Conservation (phyloP, 2,797 vertebrate genomes). For the Cynopterus sphinx region DNA sequence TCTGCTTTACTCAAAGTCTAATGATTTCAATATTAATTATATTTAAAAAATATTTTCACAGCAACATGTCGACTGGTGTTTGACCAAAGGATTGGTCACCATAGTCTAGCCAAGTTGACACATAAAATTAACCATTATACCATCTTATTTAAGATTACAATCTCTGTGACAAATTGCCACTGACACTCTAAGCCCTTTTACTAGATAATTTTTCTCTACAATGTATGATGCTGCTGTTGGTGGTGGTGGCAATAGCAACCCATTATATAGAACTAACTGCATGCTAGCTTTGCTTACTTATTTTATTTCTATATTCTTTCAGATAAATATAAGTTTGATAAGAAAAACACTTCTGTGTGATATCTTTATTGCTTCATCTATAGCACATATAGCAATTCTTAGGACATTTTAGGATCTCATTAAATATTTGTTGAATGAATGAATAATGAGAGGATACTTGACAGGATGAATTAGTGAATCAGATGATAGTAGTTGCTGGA, state of each 20-base stretch:
- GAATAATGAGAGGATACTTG: neutral
- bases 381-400: neutral
- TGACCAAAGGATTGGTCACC: too few species aligned
- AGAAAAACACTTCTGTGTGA: neutral
- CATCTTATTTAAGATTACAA: neutral
- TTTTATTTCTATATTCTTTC: neutral
- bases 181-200: neutral
- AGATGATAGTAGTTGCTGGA: neutral
- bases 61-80: too few species aligned
- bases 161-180: neutral
- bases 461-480: neutral
- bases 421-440: neutral
- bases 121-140: neutral
- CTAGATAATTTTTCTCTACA: neutral
- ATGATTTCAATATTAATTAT: neutral
- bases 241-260: neutral
- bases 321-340: neutral
- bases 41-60: neutral
- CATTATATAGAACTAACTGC: neutral
- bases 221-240: neutral
- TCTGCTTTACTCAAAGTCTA: neutral
- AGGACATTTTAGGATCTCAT: neutral
- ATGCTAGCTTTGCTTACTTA: neutral
- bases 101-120: neutral
- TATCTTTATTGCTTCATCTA: neutral